Conservation (phyloP, 2,113 vertebrate species). For the Pteronura brasiliensis region DNA sequence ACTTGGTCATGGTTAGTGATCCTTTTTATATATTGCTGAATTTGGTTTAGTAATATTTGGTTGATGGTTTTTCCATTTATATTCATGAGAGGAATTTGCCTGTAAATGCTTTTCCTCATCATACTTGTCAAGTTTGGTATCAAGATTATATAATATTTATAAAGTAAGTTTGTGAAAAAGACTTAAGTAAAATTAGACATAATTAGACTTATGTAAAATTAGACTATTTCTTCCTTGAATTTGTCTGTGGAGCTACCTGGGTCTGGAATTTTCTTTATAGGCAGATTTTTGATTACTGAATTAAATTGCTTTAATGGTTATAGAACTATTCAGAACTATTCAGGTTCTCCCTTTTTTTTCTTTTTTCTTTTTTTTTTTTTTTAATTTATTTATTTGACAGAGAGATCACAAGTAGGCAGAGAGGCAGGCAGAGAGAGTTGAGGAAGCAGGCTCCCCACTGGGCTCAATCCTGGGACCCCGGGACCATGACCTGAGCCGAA, state of each 20-base stretch:
- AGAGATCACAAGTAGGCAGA: no score
- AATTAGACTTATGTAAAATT: neutral
- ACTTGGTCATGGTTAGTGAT: neutral
- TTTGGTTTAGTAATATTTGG: neutral
- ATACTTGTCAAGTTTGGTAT: neutral
- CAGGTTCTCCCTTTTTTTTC: neutral
- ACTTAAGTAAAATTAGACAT: neutral
- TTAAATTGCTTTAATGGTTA: neutral
- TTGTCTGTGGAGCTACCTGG: neutral
- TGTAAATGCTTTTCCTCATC: neutral
- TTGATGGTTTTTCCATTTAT: neutral
- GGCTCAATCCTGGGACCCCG: no score
- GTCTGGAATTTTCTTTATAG: neutral
- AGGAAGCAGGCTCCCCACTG: no score
- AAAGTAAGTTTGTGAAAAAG: neutral
- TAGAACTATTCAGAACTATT: neutral
- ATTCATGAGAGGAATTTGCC: neutral
- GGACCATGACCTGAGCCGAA: no score
- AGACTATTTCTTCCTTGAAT: neutral
- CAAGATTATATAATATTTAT: neutral
- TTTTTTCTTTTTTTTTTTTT: no score
- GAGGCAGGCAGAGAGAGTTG: no score
- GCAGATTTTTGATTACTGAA: neutral
- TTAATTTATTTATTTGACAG: no score
- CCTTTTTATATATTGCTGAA: neutral